phyloP scores from a whole-genome alignment of 2,888 invertebrate species.

The Acleris emargana region DNA sequence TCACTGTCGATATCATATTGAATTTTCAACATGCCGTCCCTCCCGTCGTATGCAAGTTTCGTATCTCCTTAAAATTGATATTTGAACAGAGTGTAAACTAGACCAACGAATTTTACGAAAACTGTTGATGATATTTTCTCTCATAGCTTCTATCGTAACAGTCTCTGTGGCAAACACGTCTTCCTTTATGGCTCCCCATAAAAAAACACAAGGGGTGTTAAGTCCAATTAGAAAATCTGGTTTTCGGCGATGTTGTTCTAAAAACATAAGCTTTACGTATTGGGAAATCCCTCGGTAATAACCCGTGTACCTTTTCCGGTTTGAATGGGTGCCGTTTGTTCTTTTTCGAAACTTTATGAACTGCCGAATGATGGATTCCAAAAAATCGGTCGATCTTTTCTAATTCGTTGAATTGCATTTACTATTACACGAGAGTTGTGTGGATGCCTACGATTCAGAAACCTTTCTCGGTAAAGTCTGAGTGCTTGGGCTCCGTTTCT shows the following conservation, averaged over 20 bases:
- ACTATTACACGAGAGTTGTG: slow-evolving; percentile 11
- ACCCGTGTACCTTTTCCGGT: background rate
- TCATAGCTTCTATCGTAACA: no score
- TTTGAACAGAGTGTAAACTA: slow-evolving; percentile 6
- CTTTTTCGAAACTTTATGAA: no score
- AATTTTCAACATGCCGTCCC: slow-evolving; percentile 9
- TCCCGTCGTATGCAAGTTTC: slow-evolving; percentile 12
- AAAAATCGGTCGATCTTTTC: no score
- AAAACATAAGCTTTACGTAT: background rate
- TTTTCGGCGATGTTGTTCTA: slow-evolving; percentile 8
- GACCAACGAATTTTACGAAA: no score
- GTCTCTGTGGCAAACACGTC: no score
- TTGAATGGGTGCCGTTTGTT: slow-evolving; percentile 11
- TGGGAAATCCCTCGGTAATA: no score
- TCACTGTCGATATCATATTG: background rate
- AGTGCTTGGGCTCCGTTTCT: slow-evolving; percentile 7
- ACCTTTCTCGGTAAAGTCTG: slow-evolving; percentile 4
- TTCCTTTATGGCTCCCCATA: no score
- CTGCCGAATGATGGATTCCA: no score
- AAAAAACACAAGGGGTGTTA: no score
- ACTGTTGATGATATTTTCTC: no score
- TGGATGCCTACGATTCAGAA: slow-evolving; percentile 13
- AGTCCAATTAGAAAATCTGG: slow-evolving; percentile 2
- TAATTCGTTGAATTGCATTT: slow-evolving; percentile 1
- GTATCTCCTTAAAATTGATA: slow-evolving; percentile 13